Evolutionary conservation across 2,888 invertebrate genomes (phyloP).

Genomic region (Andricus quercusramuli): DNA sequence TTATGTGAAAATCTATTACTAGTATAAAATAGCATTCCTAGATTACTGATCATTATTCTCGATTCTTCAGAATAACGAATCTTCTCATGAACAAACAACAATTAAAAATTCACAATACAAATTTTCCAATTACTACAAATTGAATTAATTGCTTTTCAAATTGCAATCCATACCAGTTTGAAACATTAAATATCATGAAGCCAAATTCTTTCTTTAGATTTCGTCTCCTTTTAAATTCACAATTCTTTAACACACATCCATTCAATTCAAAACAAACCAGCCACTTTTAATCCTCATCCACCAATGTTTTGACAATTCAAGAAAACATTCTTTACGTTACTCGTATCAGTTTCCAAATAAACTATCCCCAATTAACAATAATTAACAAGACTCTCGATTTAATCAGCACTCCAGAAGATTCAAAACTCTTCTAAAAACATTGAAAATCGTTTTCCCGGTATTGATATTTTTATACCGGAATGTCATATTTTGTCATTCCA

Average conservation of each 20-base stretch:
- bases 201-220: neutral
- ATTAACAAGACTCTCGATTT: neutral
- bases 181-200: neutral
- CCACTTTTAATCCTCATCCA: neutral
- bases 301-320: neutral
- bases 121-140: neutral
- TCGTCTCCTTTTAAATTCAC: neutral
- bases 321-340: neutral
- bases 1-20: neutral
- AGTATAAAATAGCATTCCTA: neutral
- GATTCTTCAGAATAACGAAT: neutral
- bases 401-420: neutral
- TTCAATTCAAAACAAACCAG: neutral
- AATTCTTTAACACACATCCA: neutral
- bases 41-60: neutral
- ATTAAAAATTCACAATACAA: no score
- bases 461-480: constrained; percentile 14
- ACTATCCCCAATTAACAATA: neutral
- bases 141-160: neutral
- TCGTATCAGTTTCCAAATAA: neutral
- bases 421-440: constrained; percentile 1
- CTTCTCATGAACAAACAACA: neutral
- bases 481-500: constrained; percentile 23
- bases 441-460: constrained; percentile 3
- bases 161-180: neutral